These are phyloP conservation scores for Xestia rhomboidea DNA, from an alignment of 2,888 invertebrate species.

Conservation along the genomic window DNA sequence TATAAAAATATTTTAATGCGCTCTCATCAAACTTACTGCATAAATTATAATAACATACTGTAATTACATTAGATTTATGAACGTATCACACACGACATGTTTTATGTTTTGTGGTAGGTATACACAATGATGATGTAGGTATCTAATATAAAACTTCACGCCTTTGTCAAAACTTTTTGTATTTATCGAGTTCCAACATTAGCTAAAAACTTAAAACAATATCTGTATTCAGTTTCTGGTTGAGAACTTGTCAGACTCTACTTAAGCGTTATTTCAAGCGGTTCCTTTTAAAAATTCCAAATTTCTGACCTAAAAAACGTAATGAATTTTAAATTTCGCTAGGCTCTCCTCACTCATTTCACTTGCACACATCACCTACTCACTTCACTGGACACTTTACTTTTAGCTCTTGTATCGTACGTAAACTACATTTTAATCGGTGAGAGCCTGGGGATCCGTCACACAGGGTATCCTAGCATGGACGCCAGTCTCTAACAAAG, in stretches of 20 bases:
- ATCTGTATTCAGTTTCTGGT: not conserved
- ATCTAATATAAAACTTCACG: not conserved
- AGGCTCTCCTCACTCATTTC: too few relatives aligned
- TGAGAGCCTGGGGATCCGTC: too few relatives aligned
- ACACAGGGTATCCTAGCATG: too few relatives aligned
- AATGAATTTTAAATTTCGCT: not conserved
- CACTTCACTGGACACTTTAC: too few relatives aligned
- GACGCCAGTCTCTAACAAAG: too few relatives aligned
- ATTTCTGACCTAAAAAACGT: not conserved
- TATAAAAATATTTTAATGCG: conserved; percentile 55
- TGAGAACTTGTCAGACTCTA: not conserved
- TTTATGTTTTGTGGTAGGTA: not conserved
- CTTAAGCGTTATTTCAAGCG: not conserved
- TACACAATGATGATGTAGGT: not conserved
- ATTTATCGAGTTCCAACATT: not conserved
- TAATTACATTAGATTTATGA: conserved; percentile 59
- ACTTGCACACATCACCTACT: too few relatives aligned
- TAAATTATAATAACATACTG: conserved; percentile 42
- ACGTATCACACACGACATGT: conserved; percentile 6
- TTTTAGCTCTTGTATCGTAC: too few relatives aligned
- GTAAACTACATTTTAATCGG: too few relatives aligned
- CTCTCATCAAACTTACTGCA: conserved; percentile 37
- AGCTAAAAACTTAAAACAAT: not conserved
- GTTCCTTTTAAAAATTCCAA: not conserved
- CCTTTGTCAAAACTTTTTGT: not conserved